Evolutionary conservation across 2,113 vertebrate genomes (phyloP).

Genomic region (Nibea coibor): DNA sequence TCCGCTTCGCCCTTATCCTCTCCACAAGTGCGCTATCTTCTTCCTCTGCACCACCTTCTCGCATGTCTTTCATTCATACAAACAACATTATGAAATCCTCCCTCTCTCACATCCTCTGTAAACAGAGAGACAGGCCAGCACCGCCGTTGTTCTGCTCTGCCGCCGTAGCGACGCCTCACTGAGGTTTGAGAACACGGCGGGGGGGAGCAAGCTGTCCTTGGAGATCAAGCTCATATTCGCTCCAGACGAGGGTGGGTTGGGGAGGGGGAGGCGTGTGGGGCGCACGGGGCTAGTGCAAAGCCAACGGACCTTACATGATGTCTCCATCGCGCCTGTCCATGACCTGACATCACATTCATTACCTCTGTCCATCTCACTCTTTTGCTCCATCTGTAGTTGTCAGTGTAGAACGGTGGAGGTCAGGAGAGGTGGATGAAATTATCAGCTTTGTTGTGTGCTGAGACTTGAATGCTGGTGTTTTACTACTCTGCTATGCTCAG

Average conservation of each 20-base stretch:
- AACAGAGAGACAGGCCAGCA: constrained; percentile 17
- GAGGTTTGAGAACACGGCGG: constrained; percentile 45
- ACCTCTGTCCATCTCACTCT: constrained; percentile 28
- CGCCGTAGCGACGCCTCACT: constrained; percentile 7
- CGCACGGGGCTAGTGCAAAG: constrained; percentile 29
- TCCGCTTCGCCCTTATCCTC: background rate
- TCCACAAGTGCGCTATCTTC: constrained; percentile 24
- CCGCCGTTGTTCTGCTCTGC: constrained; percentile 38
- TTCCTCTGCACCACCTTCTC: constrained; percentile 5
- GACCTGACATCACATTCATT: constrained; percentile 35
- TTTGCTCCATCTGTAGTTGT: constrained; percentile 22
- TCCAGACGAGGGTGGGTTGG: background rate
- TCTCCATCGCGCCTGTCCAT: constrained; percentile 12
- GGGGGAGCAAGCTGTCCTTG: constrained; percentile 46
- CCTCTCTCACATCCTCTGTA: constrained; percentile 1
- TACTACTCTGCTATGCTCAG: background rate
- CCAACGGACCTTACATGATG: constrained; percentile 50
- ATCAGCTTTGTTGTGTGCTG: background rate
- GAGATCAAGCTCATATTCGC: constrained; percentile 44
- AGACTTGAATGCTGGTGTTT: background rate
- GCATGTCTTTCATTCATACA: constrained; percentile 33
- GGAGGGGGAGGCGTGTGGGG: background rate
- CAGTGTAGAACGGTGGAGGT: background rate
- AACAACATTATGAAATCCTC: constrained; percentile 16
- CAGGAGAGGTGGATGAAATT: background rate